Evolutionary conservation across 2,113 vertebrate genomes (phyloP).

Genomic region (Lepidothrix coronata): DNA sequence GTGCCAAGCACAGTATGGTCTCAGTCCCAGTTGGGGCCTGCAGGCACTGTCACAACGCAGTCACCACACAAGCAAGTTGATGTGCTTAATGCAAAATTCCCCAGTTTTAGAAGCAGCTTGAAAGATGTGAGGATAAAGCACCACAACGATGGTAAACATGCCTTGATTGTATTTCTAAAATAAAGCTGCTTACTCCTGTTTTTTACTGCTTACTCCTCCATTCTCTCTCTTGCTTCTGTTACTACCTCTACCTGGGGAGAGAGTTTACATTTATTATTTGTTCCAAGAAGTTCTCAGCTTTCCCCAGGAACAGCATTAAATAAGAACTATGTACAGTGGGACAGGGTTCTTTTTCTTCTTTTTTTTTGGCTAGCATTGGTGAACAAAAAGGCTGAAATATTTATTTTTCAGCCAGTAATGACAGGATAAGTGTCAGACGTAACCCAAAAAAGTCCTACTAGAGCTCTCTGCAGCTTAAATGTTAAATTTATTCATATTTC

Average conservation of each 20-base stretch:
- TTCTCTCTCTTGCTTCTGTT: neutral
- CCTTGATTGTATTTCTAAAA: neutral
- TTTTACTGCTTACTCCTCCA: conserved; percentile 6
- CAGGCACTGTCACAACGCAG: neutral
- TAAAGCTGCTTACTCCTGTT: conserved; percentile 4
- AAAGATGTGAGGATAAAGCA: neutral
- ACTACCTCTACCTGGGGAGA: neutral
- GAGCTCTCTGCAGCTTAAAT: neutral
- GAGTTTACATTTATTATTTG: neutral
- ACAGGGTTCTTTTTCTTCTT: neutral
- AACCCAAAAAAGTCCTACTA: neutral
- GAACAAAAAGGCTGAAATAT: neutral
- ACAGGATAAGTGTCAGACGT: neutral
- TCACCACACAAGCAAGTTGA: neutral
- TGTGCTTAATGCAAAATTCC: neutral
- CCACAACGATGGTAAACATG: neutral
- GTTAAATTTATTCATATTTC: conserved; percentile 46
- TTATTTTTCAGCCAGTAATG: neutral
- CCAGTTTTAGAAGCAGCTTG: neutral
- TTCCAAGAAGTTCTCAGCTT: neutral
- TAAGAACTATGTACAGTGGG: neutral
- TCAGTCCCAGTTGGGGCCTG: neutral
- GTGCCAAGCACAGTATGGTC: neutral
- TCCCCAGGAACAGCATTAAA: neutral
- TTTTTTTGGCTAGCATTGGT: neutral